phyloP scores from a whole-genome alignment of 2,888 invertebrate species.

The Drosophila pseudotalamancana region DNA sequence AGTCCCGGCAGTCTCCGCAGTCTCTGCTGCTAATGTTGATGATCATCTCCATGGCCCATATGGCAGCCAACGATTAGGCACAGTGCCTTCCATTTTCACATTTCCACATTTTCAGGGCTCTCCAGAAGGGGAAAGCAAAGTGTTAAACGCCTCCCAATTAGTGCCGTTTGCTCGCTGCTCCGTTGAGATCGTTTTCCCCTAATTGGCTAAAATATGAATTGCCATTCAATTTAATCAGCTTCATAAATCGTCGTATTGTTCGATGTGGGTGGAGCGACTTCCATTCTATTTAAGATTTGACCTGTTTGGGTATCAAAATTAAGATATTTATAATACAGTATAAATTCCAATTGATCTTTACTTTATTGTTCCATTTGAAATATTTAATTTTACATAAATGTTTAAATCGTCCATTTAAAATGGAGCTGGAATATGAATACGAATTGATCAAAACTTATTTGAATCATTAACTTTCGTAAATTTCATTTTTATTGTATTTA shows the following conservation, averaged over 20 bases:
- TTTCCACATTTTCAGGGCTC: slow-evolving; percentile 27
- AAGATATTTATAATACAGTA: no score
- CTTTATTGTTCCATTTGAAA: no score
- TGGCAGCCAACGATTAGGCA: slow-evolving; percentile 43
- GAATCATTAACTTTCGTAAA: no score
- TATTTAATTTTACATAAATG: no score
- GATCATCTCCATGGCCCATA: slow-evolving; percentile 54
- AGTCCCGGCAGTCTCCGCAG: no score
- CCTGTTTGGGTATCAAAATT: not conserved
- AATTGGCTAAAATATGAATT: slow-evolving; percentile 78
- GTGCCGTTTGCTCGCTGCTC: slow-evolving; percentile 58
- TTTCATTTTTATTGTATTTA: no score
- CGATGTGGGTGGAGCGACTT: slow-evolving; percentile 5
- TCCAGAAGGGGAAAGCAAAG: slow-evolving; percentile 48
- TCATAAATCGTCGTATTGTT: slow-evolving; percentile 48
- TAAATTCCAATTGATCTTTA: not conserved
- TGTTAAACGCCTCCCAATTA: slow-evolving; percentile 79
- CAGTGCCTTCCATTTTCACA: slow-evolving; percentile 56
- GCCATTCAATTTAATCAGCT: slow-evolving; percentile 56
- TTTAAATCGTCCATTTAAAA: no score
- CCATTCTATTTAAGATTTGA: not conserved
- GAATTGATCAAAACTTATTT: no score
- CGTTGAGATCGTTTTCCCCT: slow-evolving; percentile 56
- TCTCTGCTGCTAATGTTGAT: slow-evolving; percentile 16
- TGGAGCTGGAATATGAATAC: no score